These are phyloP conservation scores for Eumeta japonica DNA, from an alignment of 1,140 invertebrate species.

Conservation along the genomic window DNA sequence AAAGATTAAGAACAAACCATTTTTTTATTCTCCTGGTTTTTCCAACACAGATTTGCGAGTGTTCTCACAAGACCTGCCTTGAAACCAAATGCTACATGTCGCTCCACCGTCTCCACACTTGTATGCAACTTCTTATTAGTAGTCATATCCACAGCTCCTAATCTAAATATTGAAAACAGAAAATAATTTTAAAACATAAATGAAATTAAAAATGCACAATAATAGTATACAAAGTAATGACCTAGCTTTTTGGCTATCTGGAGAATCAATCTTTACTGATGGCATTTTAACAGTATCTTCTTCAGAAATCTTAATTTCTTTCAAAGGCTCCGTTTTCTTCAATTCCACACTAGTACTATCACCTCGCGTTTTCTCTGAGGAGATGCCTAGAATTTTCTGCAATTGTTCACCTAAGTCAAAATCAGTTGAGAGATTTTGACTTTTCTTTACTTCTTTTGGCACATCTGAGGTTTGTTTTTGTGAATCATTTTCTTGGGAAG, in stretches of 20 bases:
- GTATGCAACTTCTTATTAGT: conserved; percentile 38
- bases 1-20: conserved; percentile 57
- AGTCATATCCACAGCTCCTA: conserved; percentile 45
- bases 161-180: conserved; percentile 21
- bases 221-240: conserved; percentile 11
- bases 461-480: conserved; percentile 45
- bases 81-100: conserved; percentile 65
- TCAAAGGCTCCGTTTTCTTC: conserved; percentile 36
- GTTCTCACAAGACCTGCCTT: conserved; percentile 70
- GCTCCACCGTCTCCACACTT: conserved; percentile 45
- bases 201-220: conserved; percentile 1
- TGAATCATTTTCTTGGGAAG: conserved; percentile 28
- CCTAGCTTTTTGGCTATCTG: conserved; percentile 45
- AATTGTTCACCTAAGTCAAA: conserved; percentile 54
- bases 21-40: conserved; percentile 67
- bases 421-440: conserved; percentile 52
- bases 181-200: conserved; percentile 3
- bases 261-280: conserved; percentile 54
- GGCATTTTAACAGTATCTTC: conserved; percentile 35
- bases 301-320: conserved; percentile 45
- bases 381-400: conserved; percentile 54
- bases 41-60: conserved; percentile 71
- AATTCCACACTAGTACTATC: conserved; percentile 24
- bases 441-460: conserved; percentile 50
- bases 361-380: conserved; percentile 41